Evolutionary conservation across 2,113 vertebrate species (phyloP), one percentile per base, ranked within the genome.

Genomic region (Tor tambroides): DNA sequence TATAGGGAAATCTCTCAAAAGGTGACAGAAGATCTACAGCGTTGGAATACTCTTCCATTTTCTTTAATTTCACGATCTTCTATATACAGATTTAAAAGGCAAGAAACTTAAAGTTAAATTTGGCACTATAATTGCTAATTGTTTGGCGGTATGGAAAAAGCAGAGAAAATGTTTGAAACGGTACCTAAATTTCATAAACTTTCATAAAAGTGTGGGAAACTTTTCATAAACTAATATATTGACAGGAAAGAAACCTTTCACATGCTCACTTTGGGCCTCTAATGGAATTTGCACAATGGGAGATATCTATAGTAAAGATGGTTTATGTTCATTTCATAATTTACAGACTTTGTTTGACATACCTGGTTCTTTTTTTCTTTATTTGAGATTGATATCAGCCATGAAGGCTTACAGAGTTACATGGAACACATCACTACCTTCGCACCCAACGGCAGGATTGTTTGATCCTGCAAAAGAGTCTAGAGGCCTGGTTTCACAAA

Each of bases 1-100:
- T 30, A 67, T 67, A 30, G 12, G 63, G 63, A 14, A 67, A 28
- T 67, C 26, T 67, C 63, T 67, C 63, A 67, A 67, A 67, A 67
- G 5, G 28, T 67, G n/a, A 14, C n/a, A 67, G 63, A 67, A 67
- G n/a, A 30, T 67, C 4, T 41, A 15, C 26, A 67, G 26, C 63
- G 63, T 14, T 30, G 63, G 26, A 67, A 17, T 67, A 30, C 26
- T 67, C 26, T 67, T 6, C 63, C 63, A 67, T 15, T 67, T 30
- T 67, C 63, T 67, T 67, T 67, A 30, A n/a, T n/a, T n/a, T n/a
- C n/a, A n/a, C n/a, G n/a, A 41, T 41, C 63, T 67, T 67, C 26
- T 12, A 67, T 30, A 26, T 1, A 59, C 54, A 30, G 10, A 67
- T 67, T 28, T 67, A 5, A 67, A 30, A 30, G n/a, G 28, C 26